These are phyloP conservation scores for Eudyptes chrysolophus DNA, from an alignment of 2,113 vertebrate species.

Conservation along the genomic window DNA sequence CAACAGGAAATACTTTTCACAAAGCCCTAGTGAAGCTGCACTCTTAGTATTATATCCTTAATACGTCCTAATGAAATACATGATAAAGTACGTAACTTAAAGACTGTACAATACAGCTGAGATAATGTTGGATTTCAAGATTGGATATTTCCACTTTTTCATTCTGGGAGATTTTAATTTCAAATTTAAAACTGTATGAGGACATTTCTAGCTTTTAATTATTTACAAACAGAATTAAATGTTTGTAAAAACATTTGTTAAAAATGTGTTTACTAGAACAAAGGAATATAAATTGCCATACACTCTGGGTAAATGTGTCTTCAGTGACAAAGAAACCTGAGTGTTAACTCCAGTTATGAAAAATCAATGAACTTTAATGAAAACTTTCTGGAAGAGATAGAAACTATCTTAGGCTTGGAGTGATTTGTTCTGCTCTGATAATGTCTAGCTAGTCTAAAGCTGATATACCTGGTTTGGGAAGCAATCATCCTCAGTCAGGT, in stretches of 20 bases:
- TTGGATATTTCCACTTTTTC: not conserved
- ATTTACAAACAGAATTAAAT: not conserved
- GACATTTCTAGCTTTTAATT: not conserved
- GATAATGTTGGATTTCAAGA: not conserved
- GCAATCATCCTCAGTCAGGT: not conserved
- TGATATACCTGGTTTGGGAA: not conserved
- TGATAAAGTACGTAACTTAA: not conserved
- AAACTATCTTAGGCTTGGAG: not conserved
- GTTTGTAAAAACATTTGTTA: no score
- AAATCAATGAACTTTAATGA: not conserved
- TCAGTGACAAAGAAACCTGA: not conserved
- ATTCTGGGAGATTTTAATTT: not conserved
- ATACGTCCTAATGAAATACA: not conserved
- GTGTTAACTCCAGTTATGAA: not conserved
- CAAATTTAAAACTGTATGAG: not conserved
- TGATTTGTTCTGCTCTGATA: not conserved
- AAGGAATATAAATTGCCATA: not conserved
- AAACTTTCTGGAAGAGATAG: not conserved
- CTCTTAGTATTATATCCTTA: not conserved
- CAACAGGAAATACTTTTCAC: not conserved
- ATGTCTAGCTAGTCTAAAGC: not conserved
- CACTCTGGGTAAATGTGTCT: not conserved
- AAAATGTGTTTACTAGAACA: not conserved
- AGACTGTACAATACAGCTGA: not conserved
- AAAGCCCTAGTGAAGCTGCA: not conserved